Percentiles rank a stretch among this genome's conserved stretches.
Evolutionary conservation across 1,140 invertebrate species (phyloP).

Genomic region (Periplaneta americana): DNA sequence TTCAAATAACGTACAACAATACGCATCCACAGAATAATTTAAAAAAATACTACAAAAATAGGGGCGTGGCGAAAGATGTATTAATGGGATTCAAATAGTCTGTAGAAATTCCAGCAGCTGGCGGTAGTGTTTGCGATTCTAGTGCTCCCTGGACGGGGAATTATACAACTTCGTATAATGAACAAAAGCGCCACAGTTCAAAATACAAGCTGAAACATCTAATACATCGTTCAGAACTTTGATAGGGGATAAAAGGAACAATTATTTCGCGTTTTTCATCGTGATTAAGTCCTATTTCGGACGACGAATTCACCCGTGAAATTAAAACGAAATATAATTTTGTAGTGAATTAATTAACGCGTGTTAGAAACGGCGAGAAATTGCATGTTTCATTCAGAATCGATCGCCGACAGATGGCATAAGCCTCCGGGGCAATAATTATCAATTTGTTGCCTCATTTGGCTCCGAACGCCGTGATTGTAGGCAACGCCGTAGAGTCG

Average conservation of each 20-base stretch:
- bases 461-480: not conserved
- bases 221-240: no score
- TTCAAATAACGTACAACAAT: no score
- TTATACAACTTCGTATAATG: not conserved
- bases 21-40: no score
- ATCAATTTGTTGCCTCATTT: not conserved
- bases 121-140: not conserved
- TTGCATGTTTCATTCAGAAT: not conserved
- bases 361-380: not conserved
- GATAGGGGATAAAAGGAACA: no score
- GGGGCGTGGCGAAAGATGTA: not conserved
- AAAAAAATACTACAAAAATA: not conserved
- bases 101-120: not conserved
- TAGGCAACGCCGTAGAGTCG: no score
- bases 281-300: not conserved
- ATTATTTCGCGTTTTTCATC: not conserved
- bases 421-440: not conserved
- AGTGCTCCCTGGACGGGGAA: not conserved
- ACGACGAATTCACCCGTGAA: not conserved
- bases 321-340: not conserved
- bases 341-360: no score
- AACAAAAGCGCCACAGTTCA: not conserved
- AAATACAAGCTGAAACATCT: no score
- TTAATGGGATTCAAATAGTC: not conserved
- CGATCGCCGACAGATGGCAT: not conserved